Percentiles rank a stretch among this genome's conserved stretches.
Evolutionary conservation across 1,140 invertebrate genomes (phyloP).

Genomic region (Limonius californicus): DNA sequence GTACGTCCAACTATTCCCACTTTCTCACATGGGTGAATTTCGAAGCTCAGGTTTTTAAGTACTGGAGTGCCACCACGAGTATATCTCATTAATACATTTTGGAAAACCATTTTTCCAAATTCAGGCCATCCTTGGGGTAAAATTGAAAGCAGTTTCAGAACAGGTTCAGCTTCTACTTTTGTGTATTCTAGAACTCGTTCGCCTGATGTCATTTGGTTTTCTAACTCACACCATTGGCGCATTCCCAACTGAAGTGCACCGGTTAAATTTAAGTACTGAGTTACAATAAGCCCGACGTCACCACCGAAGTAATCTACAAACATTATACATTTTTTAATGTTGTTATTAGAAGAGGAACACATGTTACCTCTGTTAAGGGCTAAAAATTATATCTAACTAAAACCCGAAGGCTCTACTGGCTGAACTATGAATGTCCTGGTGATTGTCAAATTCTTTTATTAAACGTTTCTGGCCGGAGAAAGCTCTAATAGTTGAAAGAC

Average conservation of each 20-base stretch:
- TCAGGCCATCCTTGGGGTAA: conserved; percentile 44
- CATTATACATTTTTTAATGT: too few relatives aligned
- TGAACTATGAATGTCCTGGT: conserved; percentile 70
- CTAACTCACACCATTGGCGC: conserved; percentile 77
- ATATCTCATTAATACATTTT: conserved; percentile 63
- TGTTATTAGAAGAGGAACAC: too few relatives aligned
- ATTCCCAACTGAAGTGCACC: conserved; percentile 86
- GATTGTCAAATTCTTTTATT: conserved; percentile 74
- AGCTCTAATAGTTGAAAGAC: conserved; percentile 84
- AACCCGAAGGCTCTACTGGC: conserved; percentile 69
- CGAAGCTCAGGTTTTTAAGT: conserved; percentile 60
- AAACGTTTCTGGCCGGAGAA: conserved; percentile 74
- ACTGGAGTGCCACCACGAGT: conserved; percentile 59
- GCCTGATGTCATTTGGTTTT: conserved; percentile 87
- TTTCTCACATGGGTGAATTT: conserved; percentile 61
- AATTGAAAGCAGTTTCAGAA: conserved; percentile 41
- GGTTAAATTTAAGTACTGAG: conserved; percentile 75
- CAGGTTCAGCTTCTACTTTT: conserved; percentile 54
- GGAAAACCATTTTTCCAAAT: conserved; percentile 29
- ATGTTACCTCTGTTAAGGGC: too few relatives aligned
- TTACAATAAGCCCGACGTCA: conserved; percentile 76
- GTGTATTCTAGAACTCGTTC: conserved; percentile 79
- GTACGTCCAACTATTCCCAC: conserved; percentile 59
- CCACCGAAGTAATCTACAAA: conserved; percentile 49
- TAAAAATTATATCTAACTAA: too few relatives aligned